phyloP scores from a whole-genome alignment of 2,797 vertebrate species.

The Girardinus metallicus region DNA sequence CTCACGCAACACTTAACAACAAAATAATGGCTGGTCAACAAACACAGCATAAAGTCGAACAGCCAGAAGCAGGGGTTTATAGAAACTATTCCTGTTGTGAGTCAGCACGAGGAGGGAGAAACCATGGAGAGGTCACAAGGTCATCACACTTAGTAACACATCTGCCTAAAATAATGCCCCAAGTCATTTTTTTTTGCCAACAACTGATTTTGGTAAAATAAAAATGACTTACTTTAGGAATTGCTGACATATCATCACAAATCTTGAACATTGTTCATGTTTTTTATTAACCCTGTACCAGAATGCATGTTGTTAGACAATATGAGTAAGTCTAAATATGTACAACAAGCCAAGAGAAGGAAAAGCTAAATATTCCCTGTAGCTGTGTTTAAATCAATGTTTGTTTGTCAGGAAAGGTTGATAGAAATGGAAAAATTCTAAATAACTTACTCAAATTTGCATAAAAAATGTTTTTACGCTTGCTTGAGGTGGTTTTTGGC shows the following conservation, averaged over 20 bases:
- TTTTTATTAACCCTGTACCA: neutral
- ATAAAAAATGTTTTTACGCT: too few species aligned
- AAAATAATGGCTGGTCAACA: neutral
- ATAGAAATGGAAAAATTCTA: too few species aligned
- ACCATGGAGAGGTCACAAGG: neutral
- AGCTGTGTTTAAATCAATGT: neutral
- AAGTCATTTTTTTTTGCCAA: too few species aligned
- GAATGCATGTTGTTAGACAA: neutral
- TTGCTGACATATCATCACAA: neutral
- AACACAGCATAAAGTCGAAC: neutral
- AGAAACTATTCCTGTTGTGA: neutral
- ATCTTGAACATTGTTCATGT: neutral
- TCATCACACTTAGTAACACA: neutral
- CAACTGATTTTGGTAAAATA: too few species aligned
- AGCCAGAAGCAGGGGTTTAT: neutral
- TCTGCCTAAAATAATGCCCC: too few species aligned
- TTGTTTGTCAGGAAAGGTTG: too few species aligned
- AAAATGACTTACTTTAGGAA: too few species aligned
- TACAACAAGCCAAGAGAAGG: neutral
- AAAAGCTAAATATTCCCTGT: neutral
- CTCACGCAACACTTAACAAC: too few species aligned
- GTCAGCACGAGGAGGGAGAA: neutral
- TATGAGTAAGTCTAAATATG: neutral
- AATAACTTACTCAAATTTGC: too few species aligned
- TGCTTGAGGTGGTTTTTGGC: too few species aligned